Conservation (phyloP, 2,888 invertebrate genomes). For the Caenorhabditis sp. region DNA sequence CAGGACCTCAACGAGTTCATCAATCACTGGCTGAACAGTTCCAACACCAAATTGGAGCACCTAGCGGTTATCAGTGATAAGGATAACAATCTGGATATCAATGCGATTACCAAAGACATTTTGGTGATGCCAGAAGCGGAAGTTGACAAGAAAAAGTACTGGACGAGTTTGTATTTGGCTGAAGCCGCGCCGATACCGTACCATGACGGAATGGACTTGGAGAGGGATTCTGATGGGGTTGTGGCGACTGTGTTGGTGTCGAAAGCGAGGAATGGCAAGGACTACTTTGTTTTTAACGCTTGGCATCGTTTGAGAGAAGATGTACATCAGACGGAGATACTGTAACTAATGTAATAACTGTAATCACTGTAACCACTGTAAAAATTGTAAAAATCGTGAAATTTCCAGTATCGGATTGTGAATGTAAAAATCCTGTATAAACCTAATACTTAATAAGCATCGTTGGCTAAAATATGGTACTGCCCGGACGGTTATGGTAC, state of each 20-base stretch:
- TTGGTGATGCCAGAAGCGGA: background rate
- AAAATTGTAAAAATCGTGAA: no score
- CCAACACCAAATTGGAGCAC: background rate
- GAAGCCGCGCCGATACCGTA: background rate
- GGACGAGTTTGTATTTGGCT: background rate
- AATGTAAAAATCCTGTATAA: no score
- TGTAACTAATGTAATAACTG: no score
- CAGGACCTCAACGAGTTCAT: background rate
- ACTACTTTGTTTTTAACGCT: background rate
- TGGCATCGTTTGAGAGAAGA: background rate
- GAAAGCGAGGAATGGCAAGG: background rate
- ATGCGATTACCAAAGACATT: background rate
- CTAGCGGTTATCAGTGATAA: background rate
- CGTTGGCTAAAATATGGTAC: no score
- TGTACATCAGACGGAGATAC: no score
- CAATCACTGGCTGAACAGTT: background rate
- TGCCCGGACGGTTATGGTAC: no score
- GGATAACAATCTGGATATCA: background rate
- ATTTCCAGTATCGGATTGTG: no score
- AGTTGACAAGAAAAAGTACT: background rate
- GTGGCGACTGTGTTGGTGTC: background rate
- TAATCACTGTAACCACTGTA: no score
- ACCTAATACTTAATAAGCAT: no score
- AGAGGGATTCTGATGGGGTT: background rate
- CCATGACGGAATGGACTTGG: background rate